phyloP scores from a whole-genome alignment of 1,140 invertebrate genomes.

The Coenobita brevimanus region DNA sequence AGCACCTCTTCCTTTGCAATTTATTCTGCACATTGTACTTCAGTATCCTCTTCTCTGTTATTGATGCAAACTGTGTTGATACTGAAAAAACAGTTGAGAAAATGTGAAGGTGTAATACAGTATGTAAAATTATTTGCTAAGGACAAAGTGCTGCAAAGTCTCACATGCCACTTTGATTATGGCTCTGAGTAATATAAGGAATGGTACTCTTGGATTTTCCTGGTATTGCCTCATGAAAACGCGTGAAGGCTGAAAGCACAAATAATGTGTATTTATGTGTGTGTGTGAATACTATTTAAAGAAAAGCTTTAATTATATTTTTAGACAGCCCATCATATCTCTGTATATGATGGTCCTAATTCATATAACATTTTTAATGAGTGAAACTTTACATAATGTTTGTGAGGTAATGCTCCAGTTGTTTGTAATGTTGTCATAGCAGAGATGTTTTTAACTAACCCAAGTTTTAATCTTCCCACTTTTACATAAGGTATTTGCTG shows the following conservation, averaged over 20 bases:
- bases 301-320: slow-evolving; percentile 22
- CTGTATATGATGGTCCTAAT: not conserved
- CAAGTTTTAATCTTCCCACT: not conserved
- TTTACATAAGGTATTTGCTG: slow-evolving; percentile 6
- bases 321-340: not conserved
- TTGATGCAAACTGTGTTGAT: too few species aligned
- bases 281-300: not conserved
- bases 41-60: too few species aligned
- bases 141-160: too few species aligned
- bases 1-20: too few species aligned
- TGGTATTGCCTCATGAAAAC: not conserved
- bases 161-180: too few species aligned
- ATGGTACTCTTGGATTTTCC: not conserved
- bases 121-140: too few species aligned
- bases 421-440: not conserved
- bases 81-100: too few species aligned
- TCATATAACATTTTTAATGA: not conserved
- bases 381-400: slow-evolving; percentile 11
- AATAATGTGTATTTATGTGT: slow-evolving; percentile 9
- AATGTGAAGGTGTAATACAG: too few species aligned
- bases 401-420: slow-evolving; percentile 13
- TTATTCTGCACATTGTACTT: too few species aligned
- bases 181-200: not conserved
- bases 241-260: slow-evolving; percentile 13
- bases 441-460: slow-evolving; percentile 5